Base-by-base conservation (phyloP, 1,140 invertebrate species). In the Phocides pigmalion region DNA sequence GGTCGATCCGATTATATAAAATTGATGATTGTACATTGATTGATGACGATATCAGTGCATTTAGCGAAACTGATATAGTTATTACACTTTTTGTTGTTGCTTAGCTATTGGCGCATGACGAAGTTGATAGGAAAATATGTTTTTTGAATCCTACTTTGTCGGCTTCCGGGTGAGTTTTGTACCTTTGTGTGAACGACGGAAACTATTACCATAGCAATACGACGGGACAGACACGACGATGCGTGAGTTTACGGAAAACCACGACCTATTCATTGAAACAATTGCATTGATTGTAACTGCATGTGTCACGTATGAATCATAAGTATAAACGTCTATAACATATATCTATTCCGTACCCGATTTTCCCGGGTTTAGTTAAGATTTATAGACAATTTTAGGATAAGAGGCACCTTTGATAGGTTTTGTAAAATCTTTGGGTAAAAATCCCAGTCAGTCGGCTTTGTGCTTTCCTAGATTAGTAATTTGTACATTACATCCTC, bases 181-280 rank as follows among this genome's bases (percentile, higher is more conserved):
- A 44, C 32, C 32, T n/a, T 35, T n/a, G 32, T 39, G 35, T 22
- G 22, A n/a, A n/a, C n/a, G n/a, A 39, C 12, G 35, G 42, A 20
- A 20, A 46, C 17, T 46, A 46, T 46, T 46, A 46, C 42, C 16
- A 46, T 46, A 20, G 42, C 42, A 46, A 46, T 20, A 46, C 4
- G 17, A 2, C 8, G 6, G 25, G 20, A 22, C 20, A 22, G 20
- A 22, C 15, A 11, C 16, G n/a, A n/a, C n/a, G 11, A 22, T 19
- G 16, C 42, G 42, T 46, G 11, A 11, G 16, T 39, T 39, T 39
- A 39, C 16, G 17, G 16, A 46, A 46, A 46, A 46, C 42, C 42
- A 9, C 42, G 37, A 39, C 37, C n/a, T n/a, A 32, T 32, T 14
- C 3, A 14, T 14, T 4, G 35, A 14, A 39, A 39, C 35, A 39